These are phyloP conservation scores for Nyctereutes procyonoides DNA, from an alignment of 2,113 vertebrate genomes.

Conservation along the genomic window DNA sequence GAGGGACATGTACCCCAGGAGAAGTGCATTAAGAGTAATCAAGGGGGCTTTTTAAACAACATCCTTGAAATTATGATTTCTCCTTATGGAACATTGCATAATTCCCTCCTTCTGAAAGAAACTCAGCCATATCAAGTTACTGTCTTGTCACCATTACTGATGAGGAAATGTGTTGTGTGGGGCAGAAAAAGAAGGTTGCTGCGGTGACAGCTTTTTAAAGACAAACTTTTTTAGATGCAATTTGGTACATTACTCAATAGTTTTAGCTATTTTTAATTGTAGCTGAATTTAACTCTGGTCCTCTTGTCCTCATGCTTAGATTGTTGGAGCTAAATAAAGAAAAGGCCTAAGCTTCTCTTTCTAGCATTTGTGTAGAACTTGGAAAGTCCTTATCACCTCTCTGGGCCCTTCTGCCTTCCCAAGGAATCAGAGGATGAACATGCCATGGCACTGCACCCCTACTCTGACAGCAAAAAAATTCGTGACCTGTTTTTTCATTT, in stretches of 20 bases:
- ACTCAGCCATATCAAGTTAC: not conserved
- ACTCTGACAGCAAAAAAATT: conserved; percentile 40
- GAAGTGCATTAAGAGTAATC: not conserved
- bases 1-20: not conserved
- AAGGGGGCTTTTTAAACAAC: not conserved
- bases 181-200: not conserved
- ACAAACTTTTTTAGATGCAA: conserved; percentile 22
- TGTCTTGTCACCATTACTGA: conserved; percentile 1
- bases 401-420: not conserved
- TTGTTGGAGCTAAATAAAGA: conserved; percentile 53
- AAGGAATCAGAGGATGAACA: conserved; percentile 1
- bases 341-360: conserved; percentile 30
- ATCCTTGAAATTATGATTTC: not conserved
- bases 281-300: conserved; percentile 67
- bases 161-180: not conserved
- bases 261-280: conserved; percentile 68
- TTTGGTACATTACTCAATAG: conserved; percentile 35
- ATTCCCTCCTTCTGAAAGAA: conserved; percentile 8
- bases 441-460: not conserved
- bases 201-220: conserved; percentile 60
- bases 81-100: not conserved
- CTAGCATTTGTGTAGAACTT: conserved; percentile 54
- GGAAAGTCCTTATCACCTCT: conserved; percentile 51
- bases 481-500: conserved; percentile 50
- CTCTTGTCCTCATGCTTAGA: conserved; percentile 32